Evolutionary conservation across 1,140 invertebrate species (phyloP), one percentile per base, ranked within the genome.

Genomic region (Ectropis grisescens): DNA sequence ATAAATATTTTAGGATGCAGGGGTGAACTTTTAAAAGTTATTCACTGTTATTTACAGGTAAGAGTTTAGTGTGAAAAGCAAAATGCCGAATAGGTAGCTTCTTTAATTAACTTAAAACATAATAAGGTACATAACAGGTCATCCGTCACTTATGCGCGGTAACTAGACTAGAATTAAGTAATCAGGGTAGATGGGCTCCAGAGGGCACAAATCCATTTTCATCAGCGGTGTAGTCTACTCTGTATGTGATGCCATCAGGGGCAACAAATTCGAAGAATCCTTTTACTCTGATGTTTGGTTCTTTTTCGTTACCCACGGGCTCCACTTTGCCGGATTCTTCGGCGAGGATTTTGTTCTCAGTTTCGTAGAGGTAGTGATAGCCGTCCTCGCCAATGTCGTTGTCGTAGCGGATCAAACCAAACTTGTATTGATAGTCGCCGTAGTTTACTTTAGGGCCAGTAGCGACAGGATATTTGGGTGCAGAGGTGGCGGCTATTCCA

Each of bases 191-290:
- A 43, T 86, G 84, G 26, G 71, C 85, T 13, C 86, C 86, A n/a
- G 66, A 47, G 13, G 88, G 80, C 24, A 83, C 58, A 66, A 88
- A 90, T n/a, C 88, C 89, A 45, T 88, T 88, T 51, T 90, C 87
- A 50, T 90, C 88, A 22, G 89, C 89, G 11, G 81, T 84, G 56
- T 86, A 87, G 43, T 82, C 83, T 16, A 93, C 87, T 48, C 86
- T 84, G 54, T 92, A 87, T 15, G 85, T 83, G 42, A 89, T 72
- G 32, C 91, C 91, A 47, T 90, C 87, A 9, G 87, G 85, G 16
- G 71, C 88, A 1, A 85, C 72, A 46, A 78, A 90, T 38, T 82
- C 76, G 66, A 83, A 90, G 57, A 82, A 80, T 29, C 85, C 85
- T 45, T 83, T 85, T 10, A 82, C 83, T 25, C 75, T 72, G 5